Evolutionary conservation across 2,797 vertebrate species (phyloP).

Genomic region (Gobio occitaniae): DNA sequence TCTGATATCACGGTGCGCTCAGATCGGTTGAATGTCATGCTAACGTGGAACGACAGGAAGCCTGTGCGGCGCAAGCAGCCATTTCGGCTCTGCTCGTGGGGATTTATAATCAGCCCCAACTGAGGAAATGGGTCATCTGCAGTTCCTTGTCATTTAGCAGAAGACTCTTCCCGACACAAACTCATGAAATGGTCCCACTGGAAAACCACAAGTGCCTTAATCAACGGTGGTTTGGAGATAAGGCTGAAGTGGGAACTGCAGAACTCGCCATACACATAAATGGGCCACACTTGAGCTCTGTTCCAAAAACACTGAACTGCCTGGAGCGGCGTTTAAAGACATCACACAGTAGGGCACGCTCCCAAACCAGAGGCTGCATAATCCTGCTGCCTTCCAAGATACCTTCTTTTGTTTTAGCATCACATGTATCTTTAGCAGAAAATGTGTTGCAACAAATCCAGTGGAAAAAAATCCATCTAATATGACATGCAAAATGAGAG

Average conservation of each 20-base stretch:
- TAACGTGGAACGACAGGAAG: conserved; percentile 36
- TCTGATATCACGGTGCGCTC: neutral
- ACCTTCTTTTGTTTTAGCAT: neutral
- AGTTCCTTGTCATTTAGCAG: conserved; percentile 15
- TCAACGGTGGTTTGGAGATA: neutral
- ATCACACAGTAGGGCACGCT: neutral
- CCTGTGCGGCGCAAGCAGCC: neutral
- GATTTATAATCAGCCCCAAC: conserved; percentile 29
- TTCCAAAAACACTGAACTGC: neutral
- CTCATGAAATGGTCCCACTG: neutral
- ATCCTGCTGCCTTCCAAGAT: neutral
- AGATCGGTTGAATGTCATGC: conserved; percentile 18
- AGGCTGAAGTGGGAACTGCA: neutral
- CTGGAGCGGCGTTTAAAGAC: neutral
- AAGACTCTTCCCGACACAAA: conserved; percentile 10
- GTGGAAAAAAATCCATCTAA: neutral
- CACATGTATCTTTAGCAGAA: conserved; percentile 3
- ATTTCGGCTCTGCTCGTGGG: neutral
- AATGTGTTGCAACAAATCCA: neutral
- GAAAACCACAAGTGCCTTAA: conserved; percentile 14
- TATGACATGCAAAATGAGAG: neutral
- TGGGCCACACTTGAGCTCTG: neutral
- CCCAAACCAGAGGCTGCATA: neutral
- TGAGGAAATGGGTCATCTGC: conserved; percentile 24
- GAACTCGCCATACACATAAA: neutral